Evolutionary conservation across 1,140 invertebrate species (phyloP).

Genomic region (Hesperophylax magnus): DNA sequence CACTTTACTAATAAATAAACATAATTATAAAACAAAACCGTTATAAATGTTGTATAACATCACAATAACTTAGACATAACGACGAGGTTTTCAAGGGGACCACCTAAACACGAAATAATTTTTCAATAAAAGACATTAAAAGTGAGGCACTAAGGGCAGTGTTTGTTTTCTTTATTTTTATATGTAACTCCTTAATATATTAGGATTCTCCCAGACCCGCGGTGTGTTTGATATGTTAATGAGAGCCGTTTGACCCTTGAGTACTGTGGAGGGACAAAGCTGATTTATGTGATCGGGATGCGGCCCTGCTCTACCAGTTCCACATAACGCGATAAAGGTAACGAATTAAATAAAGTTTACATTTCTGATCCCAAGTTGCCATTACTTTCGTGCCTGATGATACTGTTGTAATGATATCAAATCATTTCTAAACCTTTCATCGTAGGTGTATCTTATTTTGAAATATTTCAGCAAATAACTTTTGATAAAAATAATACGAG

Average conservation of each 20-base stretch:
- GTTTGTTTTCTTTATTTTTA: conserved; percentile 3
- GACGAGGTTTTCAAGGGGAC: not conserved
- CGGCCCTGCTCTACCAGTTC: not conserved
- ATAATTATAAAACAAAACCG: too few species aligned
- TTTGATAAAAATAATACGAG: too few species aligned
- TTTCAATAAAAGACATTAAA: conserved; percentile 16
- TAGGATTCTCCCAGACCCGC: not conserved
- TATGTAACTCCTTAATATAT: too few species aligned
- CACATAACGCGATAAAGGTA: not conserved
- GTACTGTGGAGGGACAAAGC: not conserved
- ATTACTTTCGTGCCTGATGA: too few species aligned
- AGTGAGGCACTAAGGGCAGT: conserved; percentile 15
- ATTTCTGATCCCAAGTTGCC: too few species aligned
- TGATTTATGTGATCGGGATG: conserved; percentile 5
- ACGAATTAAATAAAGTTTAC: too few species aligned
- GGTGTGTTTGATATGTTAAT: conserved; percentile 28
- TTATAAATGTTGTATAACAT: too few species aligned
- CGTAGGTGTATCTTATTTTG: too few species aligned
- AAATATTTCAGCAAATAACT: too few species aligned
- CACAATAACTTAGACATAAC: not conserved
- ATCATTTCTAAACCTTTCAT: too few species aligned
- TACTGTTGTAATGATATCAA: too few species aligned
- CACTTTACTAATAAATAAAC: too few species aligned
- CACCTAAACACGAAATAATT: conserved; percentile 8
- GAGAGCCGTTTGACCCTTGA: conserved; percentile 1